Conservation (phyloP, 2,797 vertebrate genomes). For the Taenioides sp. region DNA sequence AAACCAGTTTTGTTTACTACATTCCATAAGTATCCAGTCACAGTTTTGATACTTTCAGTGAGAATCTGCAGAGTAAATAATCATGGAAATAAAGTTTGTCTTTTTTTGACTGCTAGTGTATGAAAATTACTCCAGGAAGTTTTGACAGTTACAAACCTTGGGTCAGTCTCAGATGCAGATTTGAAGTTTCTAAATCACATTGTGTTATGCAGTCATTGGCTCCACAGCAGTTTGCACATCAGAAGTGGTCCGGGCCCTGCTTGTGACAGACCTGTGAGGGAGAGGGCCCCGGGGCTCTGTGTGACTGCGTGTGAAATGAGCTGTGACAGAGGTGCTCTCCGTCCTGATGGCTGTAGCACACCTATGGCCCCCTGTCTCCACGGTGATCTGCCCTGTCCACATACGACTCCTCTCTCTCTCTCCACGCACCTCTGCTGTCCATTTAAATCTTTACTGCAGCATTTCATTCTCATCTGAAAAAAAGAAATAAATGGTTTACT, state of each 20-base stretch:
- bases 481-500: neutral
- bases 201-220: neutral
- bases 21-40: too few species aligned
- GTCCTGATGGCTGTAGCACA: conserved; percentile 20
- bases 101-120: too few species aligned
- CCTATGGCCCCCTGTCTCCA: conserved; percentile 44
- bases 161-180: neutral
- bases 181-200: neutral
- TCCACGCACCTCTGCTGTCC: neutral
- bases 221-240: conserved; percentile 2
- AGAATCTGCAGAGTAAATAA: too few species aligned
- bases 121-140: neutral
- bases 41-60: too few species aligned
- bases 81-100: too few species aligned
- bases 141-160: neutral
- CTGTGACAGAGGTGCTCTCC: conserved; percentile 39
- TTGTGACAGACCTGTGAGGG: neutral
- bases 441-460: neutral
- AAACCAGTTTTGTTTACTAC: too few species aligned
- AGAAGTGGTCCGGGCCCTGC: neutral
- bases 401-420: conserved; percentile 26
- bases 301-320: conserved; percentile 39
- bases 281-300: neutral
- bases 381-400: conserved; percentile 15
- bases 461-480: neutral